Conservation (phyloP, 2,113 vertebrate genomes). For the Mystacornis crossleyi region DNA sequence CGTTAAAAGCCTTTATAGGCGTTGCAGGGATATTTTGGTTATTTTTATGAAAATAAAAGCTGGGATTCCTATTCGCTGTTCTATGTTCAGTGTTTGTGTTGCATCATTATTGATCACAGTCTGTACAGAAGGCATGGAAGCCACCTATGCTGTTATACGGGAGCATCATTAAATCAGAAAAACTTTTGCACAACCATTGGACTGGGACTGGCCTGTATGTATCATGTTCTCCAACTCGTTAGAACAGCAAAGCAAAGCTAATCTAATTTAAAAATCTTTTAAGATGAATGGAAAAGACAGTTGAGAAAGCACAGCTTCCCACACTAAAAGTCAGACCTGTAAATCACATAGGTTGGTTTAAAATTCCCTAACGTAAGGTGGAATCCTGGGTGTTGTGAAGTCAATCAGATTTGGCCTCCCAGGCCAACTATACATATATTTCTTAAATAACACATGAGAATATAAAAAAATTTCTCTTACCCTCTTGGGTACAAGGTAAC, state of each 20-base stretch:
- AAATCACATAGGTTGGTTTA: not conserved
- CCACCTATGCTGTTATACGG: not conserved
- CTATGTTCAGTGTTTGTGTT: not conserved
- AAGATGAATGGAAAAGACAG: not conserved
- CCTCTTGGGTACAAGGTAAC: not conserved
- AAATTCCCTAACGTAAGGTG: not conserved
- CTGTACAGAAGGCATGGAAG: not conserved
- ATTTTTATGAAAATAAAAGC: slow-evolving; percentile 19
- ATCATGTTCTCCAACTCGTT: not conserved
- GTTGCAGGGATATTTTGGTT: not conserved
- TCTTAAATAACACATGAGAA: not conserved
- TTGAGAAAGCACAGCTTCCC: not conserved
- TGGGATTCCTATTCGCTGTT: not conserved
- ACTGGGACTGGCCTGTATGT: not conserved
- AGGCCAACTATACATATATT: not conserved
- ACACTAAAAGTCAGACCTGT: not conserved
- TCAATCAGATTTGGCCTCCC: not conserved
- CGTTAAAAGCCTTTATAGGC: not conserved
- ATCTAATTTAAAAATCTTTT: not conserved
- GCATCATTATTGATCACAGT: not conserved
- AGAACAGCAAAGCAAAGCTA: not conserved
- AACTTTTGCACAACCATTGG: not conserved
- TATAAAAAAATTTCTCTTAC: not conserved
- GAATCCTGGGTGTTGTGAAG: not conserved
- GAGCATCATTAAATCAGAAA: not conserved